Evolutionary conservation across 2,888 invertebrate species (phyloP), one percentile per base, ranked within the genome.

Genomic region (Macrophya alboannulata): DNA sequence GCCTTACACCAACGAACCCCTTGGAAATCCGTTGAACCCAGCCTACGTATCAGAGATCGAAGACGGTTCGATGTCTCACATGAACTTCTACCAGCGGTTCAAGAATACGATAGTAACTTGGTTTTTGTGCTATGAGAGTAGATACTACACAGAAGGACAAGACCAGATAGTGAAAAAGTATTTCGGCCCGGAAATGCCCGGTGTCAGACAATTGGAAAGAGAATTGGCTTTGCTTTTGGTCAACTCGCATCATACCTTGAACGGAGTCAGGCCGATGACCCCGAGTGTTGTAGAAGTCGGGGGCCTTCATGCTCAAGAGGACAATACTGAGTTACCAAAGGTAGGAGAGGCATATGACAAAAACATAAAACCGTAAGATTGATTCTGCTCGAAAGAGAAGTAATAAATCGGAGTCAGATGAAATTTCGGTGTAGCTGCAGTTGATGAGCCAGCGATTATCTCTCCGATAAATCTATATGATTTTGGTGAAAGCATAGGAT

Each of bases 201-300:
- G 55, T 6, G 25, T 88, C 62, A 81, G 74, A 9, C 55, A 74
- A n/a, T 48, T 85, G 37, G 85, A 85, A 55, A 89, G 87, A 40
- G 91, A 92, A 84, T 87, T 92, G 87, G 84, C 88, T 37, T 40
- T 93, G 15, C 89, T 94, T 81, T 92, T 94, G 87, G 93, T 95
- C 0, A 95, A 95, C 87, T 94, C 94, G 37, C 95, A 95, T 89
- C 95, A 94, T 88, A 94, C 94, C 5, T 87, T 95, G 62, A 94
- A 94, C 84, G 94, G 95, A 0, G 92, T 94, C 0, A 94, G 94
- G 74, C 92, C 94, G 0, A 88, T 94, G 84, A 94, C 94, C 0
- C 93, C 95, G 1, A 93, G 94, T 86, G 92, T 95, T 17, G 90
- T 95, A 48, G 95, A 95, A 89, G 88, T 95, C 85, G 95, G 95